Evolutionary conservation across 2,888 invertebrate genomes (phyloP).

Genomic region (Sclerodermus sp.): DNA sequence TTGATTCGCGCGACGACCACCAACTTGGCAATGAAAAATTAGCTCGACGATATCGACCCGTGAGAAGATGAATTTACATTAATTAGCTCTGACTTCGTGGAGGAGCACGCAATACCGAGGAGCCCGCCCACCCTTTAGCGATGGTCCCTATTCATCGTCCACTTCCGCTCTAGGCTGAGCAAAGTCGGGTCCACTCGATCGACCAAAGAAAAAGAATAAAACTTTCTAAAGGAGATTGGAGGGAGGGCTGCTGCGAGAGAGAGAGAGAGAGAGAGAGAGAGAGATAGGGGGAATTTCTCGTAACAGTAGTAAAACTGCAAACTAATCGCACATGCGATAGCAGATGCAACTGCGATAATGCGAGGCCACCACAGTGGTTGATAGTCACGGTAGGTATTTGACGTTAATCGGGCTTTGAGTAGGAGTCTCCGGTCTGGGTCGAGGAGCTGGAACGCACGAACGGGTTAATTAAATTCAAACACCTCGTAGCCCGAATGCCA

Average conservation of each 20-base stretch:
- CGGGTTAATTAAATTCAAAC: constrained; percentile 58
- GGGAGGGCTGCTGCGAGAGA: no score
- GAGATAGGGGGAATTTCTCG: no score
- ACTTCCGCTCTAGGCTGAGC: no score
- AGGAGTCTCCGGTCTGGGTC: constrained; percentile 27
- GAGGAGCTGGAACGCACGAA: constrained; percentile 47
- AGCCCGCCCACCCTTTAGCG: constrained; percentile 9
- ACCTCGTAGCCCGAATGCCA: constrained; percentile 52
- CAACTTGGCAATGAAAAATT: constrained; percentile 50
- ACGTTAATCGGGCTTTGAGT: constrained; percentile 50
- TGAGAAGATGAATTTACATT: constrained; percentile 14
- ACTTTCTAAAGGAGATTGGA: no score
- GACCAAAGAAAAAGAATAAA: no score
- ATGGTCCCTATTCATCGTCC: no score
- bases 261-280: no score
- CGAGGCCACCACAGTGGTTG: constrained; percentile 6
- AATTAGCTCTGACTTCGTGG: constrained; percentile 18
- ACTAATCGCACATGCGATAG: no score
- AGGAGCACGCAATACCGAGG: no score
- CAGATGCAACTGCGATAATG: no score
- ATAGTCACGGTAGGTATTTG: constrained; percentile 42
- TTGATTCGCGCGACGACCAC: constrained; percentile 47
- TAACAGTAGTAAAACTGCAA: no score
- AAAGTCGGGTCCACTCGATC: no score
- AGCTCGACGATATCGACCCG: constrained; percentile 26